Evolutionary conservation across 2,113 vertebrate genomes (phyloP), one percentile per base, ranked within the genome.

Genomic region (Recurvirostra avosetta): DNA sequence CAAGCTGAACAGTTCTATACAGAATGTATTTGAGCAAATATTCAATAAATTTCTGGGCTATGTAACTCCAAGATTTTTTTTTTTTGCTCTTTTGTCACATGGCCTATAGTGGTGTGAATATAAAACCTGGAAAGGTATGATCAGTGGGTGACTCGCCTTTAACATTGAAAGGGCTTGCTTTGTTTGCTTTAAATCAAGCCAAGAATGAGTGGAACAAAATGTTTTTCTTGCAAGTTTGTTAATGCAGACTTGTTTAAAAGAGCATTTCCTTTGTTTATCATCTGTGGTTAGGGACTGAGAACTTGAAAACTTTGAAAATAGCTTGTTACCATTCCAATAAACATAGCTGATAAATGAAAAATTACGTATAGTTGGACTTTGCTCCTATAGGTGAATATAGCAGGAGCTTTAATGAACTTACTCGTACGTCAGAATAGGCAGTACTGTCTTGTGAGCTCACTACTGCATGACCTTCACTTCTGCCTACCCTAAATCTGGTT

Each of bases 1-100:
- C 53, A 86, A 75, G 62, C 11, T 43, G 80, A 97, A 38, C 70
- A 97, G 90, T 97, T 97, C 93, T 95, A 72, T 94, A 86, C 66
- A 94, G 94, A 97, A 92, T 98, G 97, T 98, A 97, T 96, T 94
- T 94, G 94, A 97, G 82, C 80, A 96, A 97, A 94, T 86, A 94
- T 83, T 97, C 96, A 98, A 98, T 98, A 98, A 98, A 98, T 98
- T 96, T 97, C 95, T 97, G 97, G 97, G 97, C 96, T 98, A 72
- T 96, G 87, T 98, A 97, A 97, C 77, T 89, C 41, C 23, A 52
- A 76, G 43, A 17, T 96, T 97, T 18, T 97, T 86, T n/a, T 49
- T 92, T 90, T 87, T n/a, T 81, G 9, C 38, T 97, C 8, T 97
- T 87, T 91, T 97, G 62, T 97, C 79, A 94, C 66, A 14, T 94